Evolutionary conservation across 2,113 vertebrate genomes (phyloP), one percentile per base, ranked within the genome.

Genomic region (Myanophis thanlyinensis): DNA sequence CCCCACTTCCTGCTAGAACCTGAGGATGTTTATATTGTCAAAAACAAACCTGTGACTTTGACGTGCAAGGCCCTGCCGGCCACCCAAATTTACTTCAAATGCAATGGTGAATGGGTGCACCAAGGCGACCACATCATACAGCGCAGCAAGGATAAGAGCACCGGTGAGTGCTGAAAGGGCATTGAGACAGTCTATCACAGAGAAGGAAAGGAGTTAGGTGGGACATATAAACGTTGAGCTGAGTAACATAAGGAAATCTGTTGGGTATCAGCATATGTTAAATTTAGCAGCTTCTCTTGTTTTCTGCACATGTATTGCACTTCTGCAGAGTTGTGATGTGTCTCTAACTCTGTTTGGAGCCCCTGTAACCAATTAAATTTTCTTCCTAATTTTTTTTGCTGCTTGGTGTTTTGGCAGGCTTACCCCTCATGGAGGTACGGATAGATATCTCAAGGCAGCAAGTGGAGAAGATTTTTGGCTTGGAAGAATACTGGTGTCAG

Each of bases 41-140:
- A 99, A 97, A 99, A 99, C 97, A 99, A 99, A 97, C 98, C 99
- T 0, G 99, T 99, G 97, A 98, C 98, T 73, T 97, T 99, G 96
- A 98, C 98, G 93, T 99, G 99, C 97, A 99, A 99, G 86, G 99
- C 99, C 47, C 97, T 97, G 3, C 99, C 99, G 0, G 99, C 99
- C 96, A 99, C 99, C 0, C 99, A 99, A 98, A 99, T 99, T 97
- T 99, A 99, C 98, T 99, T 99, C 98, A 99, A 99, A 96, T 99
- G 99, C 97, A 99, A 99, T 0, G 98, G 99, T 48, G 99, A 99
- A 96, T 99, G 99, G 99, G 99, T 99, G 44, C 99, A 99, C 95
- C 99, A 99, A 95, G 98, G 98, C 0, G 99, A 99, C 96, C 99
- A 99, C 27, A 54, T 98, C 91, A 99, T 98, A 0, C 98, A 99